Percentiles rank a stretch among this genome's conserved stretches.
phyloP scores from a whole-genome alignment of 2,113 vertebrate species.

The Neogale vison region DNA sequence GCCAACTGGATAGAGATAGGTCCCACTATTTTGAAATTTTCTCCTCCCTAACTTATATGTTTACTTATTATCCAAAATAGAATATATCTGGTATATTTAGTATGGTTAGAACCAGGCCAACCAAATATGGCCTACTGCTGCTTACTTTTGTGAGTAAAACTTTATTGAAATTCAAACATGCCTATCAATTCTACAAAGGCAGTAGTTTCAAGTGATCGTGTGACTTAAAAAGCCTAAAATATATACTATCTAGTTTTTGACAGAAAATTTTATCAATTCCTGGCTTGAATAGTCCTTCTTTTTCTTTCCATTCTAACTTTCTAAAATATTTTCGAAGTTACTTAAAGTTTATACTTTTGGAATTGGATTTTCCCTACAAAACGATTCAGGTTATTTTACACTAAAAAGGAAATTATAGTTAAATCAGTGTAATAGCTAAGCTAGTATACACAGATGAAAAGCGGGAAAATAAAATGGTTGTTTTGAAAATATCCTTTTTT shows the following conservation, averaged over 20 bases:
- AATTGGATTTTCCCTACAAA: conserved; percentile 32
- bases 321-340: conserved; percentile 7
- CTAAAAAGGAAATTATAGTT: conserved; percentile 31
- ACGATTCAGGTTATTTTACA: conserved; percentile 31
- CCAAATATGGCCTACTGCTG: neutral
- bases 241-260: neutral
- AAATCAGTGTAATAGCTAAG: neutral
- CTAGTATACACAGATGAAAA: conserved; percentile 15
- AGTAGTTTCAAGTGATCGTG: neutral
- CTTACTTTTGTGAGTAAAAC: neutral
- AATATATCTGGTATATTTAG: neutral
- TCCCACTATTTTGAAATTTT: neutral
- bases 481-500: conserved; percentile 52
- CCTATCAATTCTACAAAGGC: neutral
- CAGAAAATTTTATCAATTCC: neutral
- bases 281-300: neutral
- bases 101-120: neutral
- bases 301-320: neutral
- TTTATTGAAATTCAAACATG: neutral
- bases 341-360: conserved; percentile 12
- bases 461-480: conserved; percentile 32
- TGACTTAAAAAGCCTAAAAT: neutral
- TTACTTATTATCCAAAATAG: neutral
- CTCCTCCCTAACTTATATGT: neutral
- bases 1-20: neutral